A percentile compares a stretch with the other conserved stretches of the same genome.
phyloP scores from a whole-genome alignment of 2,888 invertebrate genomes.

The Drosophila colorata region DNA sequence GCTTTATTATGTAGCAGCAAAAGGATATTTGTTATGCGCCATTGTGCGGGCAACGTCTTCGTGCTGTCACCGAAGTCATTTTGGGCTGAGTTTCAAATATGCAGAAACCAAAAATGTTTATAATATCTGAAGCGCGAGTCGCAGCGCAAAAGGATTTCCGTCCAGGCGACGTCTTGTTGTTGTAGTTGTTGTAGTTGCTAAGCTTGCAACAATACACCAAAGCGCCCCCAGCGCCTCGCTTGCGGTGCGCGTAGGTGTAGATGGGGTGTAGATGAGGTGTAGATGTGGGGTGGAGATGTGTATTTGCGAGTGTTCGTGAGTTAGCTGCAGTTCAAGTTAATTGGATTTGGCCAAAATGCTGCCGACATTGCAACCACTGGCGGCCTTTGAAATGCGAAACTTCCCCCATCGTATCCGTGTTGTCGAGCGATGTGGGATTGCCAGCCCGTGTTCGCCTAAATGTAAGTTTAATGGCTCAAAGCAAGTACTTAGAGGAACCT shows the following conservation, averaged over 20 bases:
- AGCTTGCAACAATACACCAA: conserved; percentile 28
- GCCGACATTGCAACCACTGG: conserved; percentile 41
- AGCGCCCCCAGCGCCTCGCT: conserved; percentile 10
- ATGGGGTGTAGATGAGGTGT: conserved; percentile 4
- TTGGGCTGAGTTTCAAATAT: conserved; percentile 69
- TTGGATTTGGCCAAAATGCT: conserved; percentile 74
- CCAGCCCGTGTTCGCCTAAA: conserved; percentile 23
- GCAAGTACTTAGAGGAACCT: conserved; percentile 50
- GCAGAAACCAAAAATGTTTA: conserved; percentile 73
- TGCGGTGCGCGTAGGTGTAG: conserved; percentile 7
- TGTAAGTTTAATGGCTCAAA: conserved; percentile 51
- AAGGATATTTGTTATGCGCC: conserved; percentile 71
- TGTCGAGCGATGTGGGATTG: not conserved
- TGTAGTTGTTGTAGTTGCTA: conserved; percentile 40
- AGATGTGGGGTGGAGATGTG: not conserved
- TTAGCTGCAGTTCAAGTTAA: conserved; percentile 69
- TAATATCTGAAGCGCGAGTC: conserved; percentile 67
- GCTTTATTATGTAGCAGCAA: conserved; percentile 67
- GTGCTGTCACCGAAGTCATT: conserved; percentile 62
- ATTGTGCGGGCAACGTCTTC: conserved; percentile 51
- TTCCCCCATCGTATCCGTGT: conserved; percentile 4
- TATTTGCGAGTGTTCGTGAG: conserved; percentile 24
- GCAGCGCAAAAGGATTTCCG: conserved; percentile 58
- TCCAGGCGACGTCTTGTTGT: conserved; percentile 28
- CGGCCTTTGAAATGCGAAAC: conserved; percentile 51